These are phyloP conservation scores for Chrysolina haemoptera DNA, from an alignment of 2,888 invertebrate species.

Conservation along the genomic window DNA sequence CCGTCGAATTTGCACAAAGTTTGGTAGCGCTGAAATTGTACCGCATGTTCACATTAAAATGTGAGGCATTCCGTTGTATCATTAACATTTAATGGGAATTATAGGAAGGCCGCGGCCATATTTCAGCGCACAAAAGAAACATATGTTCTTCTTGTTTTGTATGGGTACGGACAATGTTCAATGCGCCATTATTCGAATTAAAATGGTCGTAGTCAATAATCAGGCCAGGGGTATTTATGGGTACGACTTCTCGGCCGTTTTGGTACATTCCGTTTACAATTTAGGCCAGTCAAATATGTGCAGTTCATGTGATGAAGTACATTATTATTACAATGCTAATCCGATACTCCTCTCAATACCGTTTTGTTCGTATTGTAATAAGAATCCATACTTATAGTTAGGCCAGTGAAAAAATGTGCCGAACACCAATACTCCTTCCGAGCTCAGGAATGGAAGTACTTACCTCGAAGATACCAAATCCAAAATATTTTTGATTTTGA, in stretches of 20 bases:
- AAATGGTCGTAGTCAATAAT: slow-evolving; percentile 52
- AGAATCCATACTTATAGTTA: no score
- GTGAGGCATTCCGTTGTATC: slow-evolving; percentile 68
- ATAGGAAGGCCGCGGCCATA: slow-evolving; percentile 63
- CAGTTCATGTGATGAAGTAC: no score
- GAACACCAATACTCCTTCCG: no score
- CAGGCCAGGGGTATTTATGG: slow-evolving; percentile 50
- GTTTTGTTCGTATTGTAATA: no score
- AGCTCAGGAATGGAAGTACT: no score
- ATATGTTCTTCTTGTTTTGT: slow-evolving; percentile 67
- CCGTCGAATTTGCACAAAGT: slow-evolving; percentile 66
- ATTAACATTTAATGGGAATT: slow-evolving; percentile 70
- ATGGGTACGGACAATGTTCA: slow-evolving; percentile 58
- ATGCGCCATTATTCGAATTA: slow-evolving; percentile 58
- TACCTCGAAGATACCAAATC: no score
- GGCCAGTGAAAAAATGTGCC: no score
- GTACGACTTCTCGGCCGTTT: slow-evolving; percentile 45
- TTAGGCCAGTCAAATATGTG: background rate
- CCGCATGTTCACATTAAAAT: slow-evolving; percentile 67
- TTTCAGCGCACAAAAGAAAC: slow-evolving; percentile 67
- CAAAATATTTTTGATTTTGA: no score
- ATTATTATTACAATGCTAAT: no score
- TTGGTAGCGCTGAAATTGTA: slow-evolving; percentile 63
- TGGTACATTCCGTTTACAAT: slow-evolving; percentile 30
- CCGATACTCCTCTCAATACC: no score